phyloP scores from a whole-genome alignment of 2,797 vertebrate genomes.

The Alcedo atthis region DNA sequence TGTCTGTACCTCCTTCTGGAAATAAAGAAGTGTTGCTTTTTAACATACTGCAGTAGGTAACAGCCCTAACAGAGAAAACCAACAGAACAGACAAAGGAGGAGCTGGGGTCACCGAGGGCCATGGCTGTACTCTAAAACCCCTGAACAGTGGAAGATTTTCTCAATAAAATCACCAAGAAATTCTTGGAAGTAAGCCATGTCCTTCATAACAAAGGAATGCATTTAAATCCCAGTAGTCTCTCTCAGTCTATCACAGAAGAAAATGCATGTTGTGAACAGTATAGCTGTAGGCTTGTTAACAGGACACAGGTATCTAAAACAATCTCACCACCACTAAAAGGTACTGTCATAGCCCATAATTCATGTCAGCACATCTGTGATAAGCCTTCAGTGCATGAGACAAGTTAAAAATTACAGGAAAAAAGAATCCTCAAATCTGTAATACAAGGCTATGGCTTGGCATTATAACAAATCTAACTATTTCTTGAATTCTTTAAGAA shows the following conservation, averaged over 20 bases:
- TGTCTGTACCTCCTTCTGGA: neutral
- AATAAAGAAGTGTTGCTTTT: neutral
- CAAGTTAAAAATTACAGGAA: neutral
- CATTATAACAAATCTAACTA: fast-evolving
- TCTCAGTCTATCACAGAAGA: neutral
- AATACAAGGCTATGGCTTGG: neutral
- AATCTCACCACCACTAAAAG: neutral
- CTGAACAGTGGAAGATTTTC: neutral
- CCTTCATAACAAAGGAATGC: neutral
- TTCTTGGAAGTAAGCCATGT: neutral
- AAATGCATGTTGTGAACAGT: neutral
- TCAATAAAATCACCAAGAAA: neutral
- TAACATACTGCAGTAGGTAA: neutral
- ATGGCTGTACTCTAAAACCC: neutral
- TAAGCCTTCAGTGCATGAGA: neutral
- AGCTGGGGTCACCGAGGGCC: neutral
- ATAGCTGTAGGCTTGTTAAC: neutral
- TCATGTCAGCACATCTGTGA: neutral
- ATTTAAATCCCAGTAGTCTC: neutral
- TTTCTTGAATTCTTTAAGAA: neutral
- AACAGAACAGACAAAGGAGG: neutral
- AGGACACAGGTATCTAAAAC: neutral
- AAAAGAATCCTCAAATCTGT: neutral
- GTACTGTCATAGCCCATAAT: neutral
- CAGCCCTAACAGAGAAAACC: neutral